These are phyloP conservation scores for Aspiorhynchus laticeps DNA, from an alignment of 2,113 vertebrate species.

Conservation along the genomic window DNA sequence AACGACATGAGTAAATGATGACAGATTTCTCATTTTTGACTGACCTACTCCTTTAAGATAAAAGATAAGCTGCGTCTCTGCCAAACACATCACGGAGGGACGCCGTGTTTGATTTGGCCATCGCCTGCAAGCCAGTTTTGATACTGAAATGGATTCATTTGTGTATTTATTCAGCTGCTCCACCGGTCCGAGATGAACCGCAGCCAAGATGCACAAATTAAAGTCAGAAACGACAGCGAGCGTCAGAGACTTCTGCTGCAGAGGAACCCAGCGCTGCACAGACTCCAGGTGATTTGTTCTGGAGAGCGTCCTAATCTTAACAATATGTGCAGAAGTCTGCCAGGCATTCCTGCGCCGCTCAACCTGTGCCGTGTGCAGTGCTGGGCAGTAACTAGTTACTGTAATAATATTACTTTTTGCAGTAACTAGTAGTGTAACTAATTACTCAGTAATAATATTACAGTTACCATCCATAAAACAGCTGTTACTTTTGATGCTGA, in stretches of 20 bases:
- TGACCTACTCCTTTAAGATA: background rate
- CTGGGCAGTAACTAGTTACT: no score
- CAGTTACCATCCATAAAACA: no score
- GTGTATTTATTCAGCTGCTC: slow-evolving; percentile 23
- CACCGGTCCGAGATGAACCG: background rate
- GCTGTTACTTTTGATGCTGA: no score
- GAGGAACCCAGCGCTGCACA: background rate
- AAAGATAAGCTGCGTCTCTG: background rate
- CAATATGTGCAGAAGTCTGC: slow-evolving; percentile 46
- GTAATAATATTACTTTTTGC: no score
- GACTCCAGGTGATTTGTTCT: slow-evolving; percentile 65
- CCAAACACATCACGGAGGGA: slow-evolving; percentile 6
- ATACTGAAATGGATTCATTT: slow-evolving; percentile 21
- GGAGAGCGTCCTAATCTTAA: slow-evolving; percentile 60
- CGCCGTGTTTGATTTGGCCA: background rate
- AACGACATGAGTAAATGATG: background rate
- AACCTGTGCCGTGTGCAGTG: slow-evolving; percentile 39
- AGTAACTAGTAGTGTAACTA: no score
- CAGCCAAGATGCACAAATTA: slow-evolving; percentile 46
- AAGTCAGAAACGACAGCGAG: background rate
- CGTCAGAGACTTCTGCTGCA: background rate
- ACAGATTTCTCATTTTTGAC: background rate
- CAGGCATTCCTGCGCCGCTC: slow-evolving; percentile 46
- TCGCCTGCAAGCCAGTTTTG: background rate
- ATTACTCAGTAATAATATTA: no score